These are phyloP conservation scores for Pogonophryne albipinna DNA, from an alignment of 2,797 vertebrate genomes.

Conservation along the genomic window DNA sequence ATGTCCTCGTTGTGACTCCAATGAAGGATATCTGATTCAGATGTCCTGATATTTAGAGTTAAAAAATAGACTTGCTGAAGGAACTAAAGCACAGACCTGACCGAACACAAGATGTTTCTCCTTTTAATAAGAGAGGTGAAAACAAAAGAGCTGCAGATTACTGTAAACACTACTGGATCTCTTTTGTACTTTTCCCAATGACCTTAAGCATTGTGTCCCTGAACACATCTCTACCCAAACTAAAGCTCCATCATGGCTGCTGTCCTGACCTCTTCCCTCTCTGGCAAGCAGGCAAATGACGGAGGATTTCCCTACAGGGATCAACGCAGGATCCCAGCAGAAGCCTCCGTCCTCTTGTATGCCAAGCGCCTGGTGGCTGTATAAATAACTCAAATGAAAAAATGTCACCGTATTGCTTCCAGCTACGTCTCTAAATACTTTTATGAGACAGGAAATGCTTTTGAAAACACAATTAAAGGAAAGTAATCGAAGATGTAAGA, in stretches of 20 bases:
- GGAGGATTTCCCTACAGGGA: conserved; percentile 11
- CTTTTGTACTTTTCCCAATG: neutral
- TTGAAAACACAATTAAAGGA: neutral
- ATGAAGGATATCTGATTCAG: no score
- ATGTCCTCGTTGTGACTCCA: no score
- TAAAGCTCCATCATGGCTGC: conserved; percentile 2
- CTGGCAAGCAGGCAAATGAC: conserved; percentile 8
- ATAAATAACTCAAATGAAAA: neutral
- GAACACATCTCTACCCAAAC: neutral
- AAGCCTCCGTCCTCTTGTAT: neutral
- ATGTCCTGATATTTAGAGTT: no score
- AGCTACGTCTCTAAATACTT: neutral
- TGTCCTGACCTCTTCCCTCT: conserved; percentile 2
- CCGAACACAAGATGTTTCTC: neutral
- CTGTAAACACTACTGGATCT: no score
- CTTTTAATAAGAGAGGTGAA: neutral
- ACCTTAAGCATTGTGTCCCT: conserved; percentile 20
- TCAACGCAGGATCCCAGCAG: neutral
- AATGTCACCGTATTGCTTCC: neutral
- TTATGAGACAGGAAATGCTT: neutral
- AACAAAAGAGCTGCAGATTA: neutral
- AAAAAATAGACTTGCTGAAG: neutral
- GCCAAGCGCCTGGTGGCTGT: neutral
- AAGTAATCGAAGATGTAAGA: neutral
- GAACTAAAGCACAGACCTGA: neutral